phyloP scores from a whole-genome alignment of 2,888 invertebrate species.

The Orchesella flavescens region DNA sequence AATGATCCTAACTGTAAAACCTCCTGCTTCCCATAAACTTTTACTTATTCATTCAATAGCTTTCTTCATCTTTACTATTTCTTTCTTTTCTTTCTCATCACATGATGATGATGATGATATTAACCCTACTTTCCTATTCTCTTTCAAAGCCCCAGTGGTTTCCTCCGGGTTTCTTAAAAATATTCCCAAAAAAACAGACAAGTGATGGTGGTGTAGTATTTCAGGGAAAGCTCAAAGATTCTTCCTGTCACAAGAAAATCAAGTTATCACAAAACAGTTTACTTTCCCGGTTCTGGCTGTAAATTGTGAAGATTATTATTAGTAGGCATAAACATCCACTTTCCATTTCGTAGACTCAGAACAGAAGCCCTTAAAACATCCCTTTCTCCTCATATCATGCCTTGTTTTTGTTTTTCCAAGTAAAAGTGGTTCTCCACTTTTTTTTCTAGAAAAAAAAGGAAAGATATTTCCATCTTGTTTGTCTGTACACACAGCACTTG shows the following conservation, averaged over 20 bases:
- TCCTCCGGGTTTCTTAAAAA: no score
- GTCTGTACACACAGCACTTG: constrained; percentile 33
- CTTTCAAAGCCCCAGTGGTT: no score
- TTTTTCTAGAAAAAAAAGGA: not conserved
- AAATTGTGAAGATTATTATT: no score
- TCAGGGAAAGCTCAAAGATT: no score
- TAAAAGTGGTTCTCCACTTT: not conserved
- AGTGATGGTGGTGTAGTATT: no score
- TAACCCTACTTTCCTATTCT: no score
- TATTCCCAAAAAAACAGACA: no score
- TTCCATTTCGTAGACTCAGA: not conserved
- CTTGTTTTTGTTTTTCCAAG: constrained; percentile 2
- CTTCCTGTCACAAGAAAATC: no score
- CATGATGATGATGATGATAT: not conserved
- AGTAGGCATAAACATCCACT: not conserved
- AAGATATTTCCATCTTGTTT: not conserved
- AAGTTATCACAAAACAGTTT: no score
- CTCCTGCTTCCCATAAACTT: not conserved
- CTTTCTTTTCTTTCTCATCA: not conserved
- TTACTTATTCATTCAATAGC: not conserved
- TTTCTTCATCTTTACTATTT: not conserved
- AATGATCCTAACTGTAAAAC: not conserved
- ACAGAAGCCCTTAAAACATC: not conserved
- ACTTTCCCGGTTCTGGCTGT: no score
- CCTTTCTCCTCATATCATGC: not conserved